Conservation (phyloP, 2,797 vertebrate genomes). For the Scarus forsteni region DNA sequence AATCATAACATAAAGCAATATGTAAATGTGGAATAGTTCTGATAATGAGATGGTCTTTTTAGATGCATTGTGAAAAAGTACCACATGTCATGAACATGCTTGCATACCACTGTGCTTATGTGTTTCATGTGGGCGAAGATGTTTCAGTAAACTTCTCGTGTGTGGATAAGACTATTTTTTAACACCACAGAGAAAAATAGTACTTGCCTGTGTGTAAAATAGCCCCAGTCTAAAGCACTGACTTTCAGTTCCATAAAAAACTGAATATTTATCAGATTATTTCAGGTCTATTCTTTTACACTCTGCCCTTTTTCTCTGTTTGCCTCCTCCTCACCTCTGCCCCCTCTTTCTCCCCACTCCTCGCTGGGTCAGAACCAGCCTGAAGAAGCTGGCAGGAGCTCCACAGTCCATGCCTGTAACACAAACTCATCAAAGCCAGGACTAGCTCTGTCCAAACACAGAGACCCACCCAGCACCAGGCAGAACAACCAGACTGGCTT, state of each 20-base stretch:
- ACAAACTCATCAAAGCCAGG: conserved; percentile 30
- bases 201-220: too few species aligned
- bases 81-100: too few species aligned
- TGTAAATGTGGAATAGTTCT: too few species aligned
- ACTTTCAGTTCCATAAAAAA: neutral
- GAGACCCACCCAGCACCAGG: conserved; percentile 47
- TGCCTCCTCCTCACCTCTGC: neutral
- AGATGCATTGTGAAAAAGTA: too few species aligned
- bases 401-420: conserved; percentile 32
- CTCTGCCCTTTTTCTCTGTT: conserved; percentile 17
- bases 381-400: conserved; percentile 36
- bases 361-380: conserved; percentile 34
- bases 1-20: too few species aligned
- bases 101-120: too few species aligned
- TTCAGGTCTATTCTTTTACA: neutral
- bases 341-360: conserved; percentile 12
- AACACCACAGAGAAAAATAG: too few species aligned
- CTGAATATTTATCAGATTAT: neutral
- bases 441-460: conserved; percentile 49
- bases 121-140: too few species aligned
- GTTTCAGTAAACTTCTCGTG: too few species aligned
- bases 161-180: too few species aligned
- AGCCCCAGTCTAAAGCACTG: too few species aligned
- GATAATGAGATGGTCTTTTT: too few species aligned
- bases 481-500: conserved; percentile 56